These are phyloP conservation scores for Lacanobia oleracea DNA, from an alignment of 2,888 invertebrate species.

Conservation along the genomic window DNA sequence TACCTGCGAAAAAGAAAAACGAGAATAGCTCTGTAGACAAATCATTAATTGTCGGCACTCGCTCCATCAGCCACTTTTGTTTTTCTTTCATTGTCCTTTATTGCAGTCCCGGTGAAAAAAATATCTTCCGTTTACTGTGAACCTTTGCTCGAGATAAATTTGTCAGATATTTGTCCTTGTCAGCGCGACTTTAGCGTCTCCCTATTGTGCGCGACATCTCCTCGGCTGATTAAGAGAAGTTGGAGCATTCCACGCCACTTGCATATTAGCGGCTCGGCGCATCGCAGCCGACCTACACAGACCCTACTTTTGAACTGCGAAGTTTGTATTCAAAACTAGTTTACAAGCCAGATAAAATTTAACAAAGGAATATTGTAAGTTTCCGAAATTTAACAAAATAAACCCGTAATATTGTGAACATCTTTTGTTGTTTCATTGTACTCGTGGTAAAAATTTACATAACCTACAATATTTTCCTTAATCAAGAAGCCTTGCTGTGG, in stretches of 20 bases:
- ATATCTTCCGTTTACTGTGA: slow-evolving; percentile 51
- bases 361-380: slow-evolving; percentile 49
- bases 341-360: slow-evolving; percentile 50
- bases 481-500: not conserved
- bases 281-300: slow-evolving; percentile 47
- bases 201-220: slow-evolving; percentile 63
- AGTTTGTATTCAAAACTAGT: slow-evolving; percentile 52
- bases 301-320: slow-evolving; percentile 48
- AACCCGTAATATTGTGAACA: slow-evolving; percentile 30
- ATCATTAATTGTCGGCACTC: slow-evolving; percentile 51
- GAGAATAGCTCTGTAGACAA: slow-evolving; percentile 21
- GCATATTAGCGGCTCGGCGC: slow-evolving; percentile 67
- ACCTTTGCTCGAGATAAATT: slow-evolving; percentile 61
- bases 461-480: not conserved
- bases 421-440: slow-evolving; percentile 29
- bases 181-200: slow-evolving; percentile 54
- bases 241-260: slow-evolving; percentile 67
- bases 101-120: slow-evolving; percentile 50
- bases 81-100: slow-evolving; percentile 52
- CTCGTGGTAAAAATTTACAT: slow-evolving; percentile 10
- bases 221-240: slow-evolving; percentile 72
- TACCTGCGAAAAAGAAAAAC: slow-evolving; percentile 19
- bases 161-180: slow-evolving; percentile 62
- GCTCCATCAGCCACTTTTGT: slow-evolving; percentile 46
- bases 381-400: slow-evolving; percentile 43